These are phyloP conservation scores for Sphaerophoria rueppellii DNA, from an alignment of 2,888 invertebrate genomes.

Conservation along the genomic window DNA sequence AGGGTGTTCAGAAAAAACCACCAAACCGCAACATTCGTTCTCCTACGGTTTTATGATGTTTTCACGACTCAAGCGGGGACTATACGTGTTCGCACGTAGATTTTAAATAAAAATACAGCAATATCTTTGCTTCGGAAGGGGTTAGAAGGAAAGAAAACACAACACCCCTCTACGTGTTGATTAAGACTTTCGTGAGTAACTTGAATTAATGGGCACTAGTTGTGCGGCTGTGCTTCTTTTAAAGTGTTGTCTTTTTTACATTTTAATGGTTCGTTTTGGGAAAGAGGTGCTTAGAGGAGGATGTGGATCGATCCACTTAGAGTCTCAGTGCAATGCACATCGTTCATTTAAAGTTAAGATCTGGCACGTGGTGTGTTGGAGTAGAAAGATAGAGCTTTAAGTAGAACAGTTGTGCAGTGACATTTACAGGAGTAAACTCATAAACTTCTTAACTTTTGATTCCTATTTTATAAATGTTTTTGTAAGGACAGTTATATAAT, in stretches of 20 bases:
- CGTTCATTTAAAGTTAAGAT: conserved; percentile 51
- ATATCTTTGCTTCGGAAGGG: conserved; percentile 52
- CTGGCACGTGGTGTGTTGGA: conserved; percentile 26
- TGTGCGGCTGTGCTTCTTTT: conserved; percentile 3
- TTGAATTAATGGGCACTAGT: conserved; percentile 60
- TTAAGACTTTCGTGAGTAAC: conserved; percentile 67
- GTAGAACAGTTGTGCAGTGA: no score
- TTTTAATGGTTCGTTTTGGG: background rate
- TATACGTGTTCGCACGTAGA: conserved; percentile 51
- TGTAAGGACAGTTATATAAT: no score
- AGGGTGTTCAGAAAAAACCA: background rate
- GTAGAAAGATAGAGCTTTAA: no score
- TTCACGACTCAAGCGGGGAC: conserved; percentile 14
- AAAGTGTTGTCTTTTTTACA: conserved; percentile 1
- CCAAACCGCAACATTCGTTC: background rate
- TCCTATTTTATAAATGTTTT: no score
- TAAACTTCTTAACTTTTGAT: no score
- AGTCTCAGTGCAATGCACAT: conserved; percentile 30
- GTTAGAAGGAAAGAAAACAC: background rate
- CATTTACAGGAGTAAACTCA: no score
- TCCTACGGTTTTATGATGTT: conserved; percentile 19
- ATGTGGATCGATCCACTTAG: conserved; percentile 29
- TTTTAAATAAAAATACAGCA: conserved; percentile 58
- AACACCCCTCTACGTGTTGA: conserved; percentile 59
- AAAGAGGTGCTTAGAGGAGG: conserved; percentile 26